Evolutionary conservation across 2,797 vertebrate species (phyloP), one percentile per base, ranked within the genome.

Genomic region (Nannoperca obscura): DNA sequence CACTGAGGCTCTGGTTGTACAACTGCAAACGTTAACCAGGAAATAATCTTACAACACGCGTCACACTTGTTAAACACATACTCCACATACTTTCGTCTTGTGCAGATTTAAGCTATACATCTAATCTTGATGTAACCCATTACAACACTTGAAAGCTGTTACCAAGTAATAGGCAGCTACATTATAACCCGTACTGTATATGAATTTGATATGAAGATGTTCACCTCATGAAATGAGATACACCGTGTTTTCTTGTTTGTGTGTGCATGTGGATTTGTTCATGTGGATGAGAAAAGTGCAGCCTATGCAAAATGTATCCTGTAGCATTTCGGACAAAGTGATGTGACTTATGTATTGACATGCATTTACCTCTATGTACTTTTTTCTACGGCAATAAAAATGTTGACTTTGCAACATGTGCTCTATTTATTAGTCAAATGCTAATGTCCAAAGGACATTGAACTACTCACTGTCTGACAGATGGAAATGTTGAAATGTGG

Each of bases 1-100:
- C 96, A 97, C 92, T 99, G 95, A 98, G 65, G 52, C 53, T 55
- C 34, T n/a, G 58, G 42, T 6, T 36, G 13, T 44, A 50, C 10
- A 40, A 5, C 55, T 30, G 4, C 69, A 65, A 40, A 42, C 66
- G 40, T 36, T 58, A 19, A 32, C 46, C 36, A 52, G 36, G 34
- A 72, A 53, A 55, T 50, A 53, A 69, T 62, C 58, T 15, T 13
- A 52, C 14, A 27, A 17, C 53, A 24, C 20, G 24, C 24, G 13
- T 42, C 10, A 54, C 50, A 63, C 50, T 67, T 67, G 71, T 19
- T 27, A 70, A 67, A 67, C 52, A 67, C 52, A 44, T 42, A 22
- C 38, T 47, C 27, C 44, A 60, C n/a, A 49, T n/a, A n/a, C 42
- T 76, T 44, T 15, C 50, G 4, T 40, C 7, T 67, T 73, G 68